Base-by-base conservation (phyloP, 2,113 vertebrate genomes). In the Brachyhypopomus gauderio region DNA sequence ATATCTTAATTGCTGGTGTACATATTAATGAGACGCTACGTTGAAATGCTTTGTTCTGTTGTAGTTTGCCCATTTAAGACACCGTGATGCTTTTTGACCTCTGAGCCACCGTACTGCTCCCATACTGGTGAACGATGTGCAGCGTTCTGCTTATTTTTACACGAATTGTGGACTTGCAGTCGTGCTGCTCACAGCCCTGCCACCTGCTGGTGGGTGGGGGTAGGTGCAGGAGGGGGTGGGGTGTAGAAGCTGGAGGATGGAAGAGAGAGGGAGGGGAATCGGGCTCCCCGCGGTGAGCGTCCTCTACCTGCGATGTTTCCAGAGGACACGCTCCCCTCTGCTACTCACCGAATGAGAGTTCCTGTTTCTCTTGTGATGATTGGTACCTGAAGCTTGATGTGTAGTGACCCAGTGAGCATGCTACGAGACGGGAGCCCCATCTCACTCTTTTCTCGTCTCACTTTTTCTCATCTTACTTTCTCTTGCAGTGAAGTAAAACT, bases 401-500 rank as follows among this genome's bases (percentile, higher is more conserved):
- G 7, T 62, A n/a, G 27, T 62, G 6, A 58, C 20, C 4, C 20
- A 17, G 3, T 11, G 5, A 8, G 22, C 48, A 19, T 73, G 34
- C 34, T 52, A 6, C n/a, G 16, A 25, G 58, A 22, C 23, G 25
- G 30, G 34, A 4, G 3, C n/a, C 14, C 0, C 3, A 70, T 58
- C 41, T 80, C 25, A 5, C 36, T 41, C 14, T 30, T 14, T 4
- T 16, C n/a, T 59, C 27, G 30, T 30, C 30, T 30, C 30, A 30
- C 30, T 1, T 30, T 64, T 36, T 19, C 1, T 14, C 23, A 16
- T 71, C 17, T 25, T 20, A n/a, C 14, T 90, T 75, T 12, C 88
- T 84, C 87, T 86, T 80, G 52, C 87, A 90, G 83, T 86, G 97
- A 99, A 90, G 96, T 98, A 80, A 98, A 98, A 90, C 89, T 99